phyloP scores from a whole-genome alignment of 2,888 invertebrate species.

The Cartodere bifasciata region DNA sequence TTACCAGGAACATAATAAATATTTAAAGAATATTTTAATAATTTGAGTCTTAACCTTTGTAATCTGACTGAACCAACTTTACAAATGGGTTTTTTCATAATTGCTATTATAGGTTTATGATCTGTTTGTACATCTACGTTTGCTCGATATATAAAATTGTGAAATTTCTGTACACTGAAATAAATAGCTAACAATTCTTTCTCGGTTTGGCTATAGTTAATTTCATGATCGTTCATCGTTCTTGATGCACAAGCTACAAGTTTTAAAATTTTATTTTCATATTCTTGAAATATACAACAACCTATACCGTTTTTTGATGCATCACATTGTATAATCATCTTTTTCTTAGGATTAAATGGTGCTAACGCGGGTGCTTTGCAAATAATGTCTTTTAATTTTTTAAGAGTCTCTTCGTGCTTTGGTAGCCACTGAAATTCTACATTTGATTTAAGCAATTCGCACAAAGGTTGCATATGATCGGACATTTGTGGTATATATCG shows the following conservation, averaged over 20 bases:
- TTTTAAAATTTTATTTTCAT: conserved; percentile 12
- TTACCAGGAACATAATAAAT: conserved; percentile 15
- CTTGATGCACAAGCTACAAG: conserved; percentile 13
- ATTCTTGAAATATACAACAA: conserved; percentile 14
- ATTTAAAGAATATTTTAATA: conserved; percentile 14
- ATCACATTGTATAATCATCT: conserved; percentile 15
- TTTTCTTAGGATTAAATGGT: conserved; percentile 13
- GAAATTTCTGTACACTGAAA: conserved; percentile 15
- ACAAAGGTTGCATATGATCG: conserved; percentile 12
- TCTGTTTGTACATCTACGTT: conserved; percentile 15
- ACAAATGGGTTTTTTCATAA: conserved; percentile 15
- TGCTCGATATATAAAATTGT: conserved; percentile 14
- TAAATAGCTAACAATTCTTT: conserved; percentile 15
- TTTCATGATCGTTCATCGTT: conserved; percentile 12
- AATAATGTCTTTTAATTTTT: conserved; percentile 14
- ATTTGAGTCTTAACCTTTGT: conserved; percentile 14
- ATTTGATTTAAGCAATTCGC: conserved; percentile 15
- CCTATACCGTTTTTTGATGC: conserved; percentile 15
- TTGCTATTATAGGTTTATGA: conserved; percentile 15
- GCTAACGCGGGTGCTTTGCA: conserved; percentile 13
- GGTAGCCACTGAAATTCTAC: conserved; percentile 14
- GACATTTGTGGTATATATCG: conserved; percentile 13
- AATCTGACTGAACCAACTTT: conserved; percentile 16
- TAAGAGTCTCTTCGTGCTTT: conserved; percentile 12
- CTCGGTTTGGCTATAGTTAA: conserved; percentile 14